Conservation (phyloP, 2,797 vertebrate genomes). For the Capromys pilorides region DNA sequence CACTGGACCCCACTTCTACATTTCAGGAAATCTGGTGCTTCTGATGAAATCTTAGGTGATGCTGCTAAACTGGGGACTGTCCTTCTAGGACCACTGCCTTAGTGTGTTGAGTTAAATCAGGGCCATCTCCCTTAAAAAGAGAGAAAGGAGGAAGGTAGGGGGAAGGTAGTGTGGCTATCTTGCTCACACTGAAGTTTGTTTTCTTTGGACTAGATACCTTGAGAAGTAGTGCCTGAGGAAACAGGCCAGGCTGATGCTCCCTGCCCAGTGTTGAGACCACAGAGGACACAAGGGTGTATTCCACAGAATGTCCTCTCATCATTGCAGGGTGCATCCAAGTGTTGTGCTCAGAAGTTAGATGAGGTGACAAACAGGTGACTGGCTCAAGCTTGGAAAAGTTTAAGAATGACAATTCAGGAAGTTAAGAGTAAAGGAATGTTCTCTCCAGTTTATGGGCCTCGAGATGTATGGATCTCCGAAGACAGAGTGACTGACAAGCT, state of each 20-base stretch:
- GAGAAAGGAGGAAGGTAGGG: not conserved
- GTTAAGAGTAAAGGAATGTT: not conserved
- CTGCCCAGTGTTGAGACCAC: not conserved
- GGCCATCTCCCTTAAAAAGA: not conserved
- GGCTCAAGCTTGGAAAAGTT: not conserved
- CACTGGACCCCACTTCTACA: not conserved
- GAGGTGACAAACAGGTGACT: not conserved
- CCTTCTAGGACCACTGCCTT: not conserved
- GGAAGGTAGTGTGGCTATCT: not conserved
- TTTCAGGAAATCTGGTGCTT: not conserved
- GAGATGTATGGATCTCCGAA: not conserved
- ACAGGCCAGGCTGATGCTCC: not conserved
- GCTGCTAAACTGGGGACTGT: not conserved
- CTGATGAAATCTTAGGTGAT: not conserved
- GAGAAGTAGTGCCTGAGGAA: not conserved
- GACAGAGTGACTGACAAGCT: not conserved
- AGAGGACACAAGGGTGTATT: not conserved
- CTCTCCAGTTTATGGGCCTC: not conserved
- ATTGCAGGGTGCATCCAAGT: not conserved
- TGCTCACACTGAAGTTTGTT: not conserved
- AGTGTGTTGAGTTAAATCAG: not conserved
- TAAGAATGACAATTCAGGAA: not conserved
- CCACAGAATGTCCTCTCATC: not conserved
- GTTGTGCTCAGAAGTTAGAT: not conserved
- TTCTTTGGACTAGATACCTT: not conserved